Percentiles rank a stretch among this genome's conserved stretches.
Conservation (phyloP, 1,140 invertebrate species). For the Danaus melanippus region DNA sequence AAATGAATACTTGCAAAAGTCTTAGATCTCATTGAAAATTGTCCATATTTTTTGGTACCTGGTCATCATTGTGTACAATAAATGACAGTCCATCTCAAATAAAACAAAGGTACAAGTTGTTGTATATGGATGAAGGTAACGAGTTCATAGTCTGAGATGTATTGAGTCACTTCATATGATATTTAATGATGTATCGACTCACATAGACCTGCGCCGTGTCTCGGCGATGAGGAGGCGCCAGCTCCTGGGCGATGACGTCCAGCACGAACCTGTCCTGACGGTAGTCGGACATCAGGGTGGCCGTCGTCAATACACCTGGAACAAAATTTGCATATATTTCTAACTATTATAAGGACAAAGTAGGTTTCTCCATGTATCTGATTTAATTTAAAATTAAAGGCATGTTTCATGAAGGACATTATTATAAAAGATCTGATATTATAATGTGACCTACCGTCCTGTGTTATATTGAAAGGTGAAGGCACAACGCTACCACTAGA, state of each 20-base stretch:
- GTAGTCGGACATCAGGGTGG: conserved; percentile 87
- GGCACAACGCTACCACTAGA: conserved; percentile 90
- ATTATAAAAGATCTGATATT: not conserved
- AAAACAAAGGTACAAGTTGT: no score
- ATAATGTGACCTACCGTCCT: conserved; percentile 72
- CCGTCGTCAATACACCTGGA: conserved; percentile 77
- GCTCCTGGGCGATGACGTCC: conserved; percentile 86
- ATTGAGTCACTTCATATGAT: no score
- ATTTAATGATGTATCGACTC: conserved; percentile 42
- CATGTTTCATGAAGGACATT: not conserved
- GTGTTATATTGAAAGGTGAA: conserved; percentile 86
- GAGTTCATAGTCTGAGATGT: no score
- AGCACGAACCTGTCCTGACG: conserved; percentile 89
- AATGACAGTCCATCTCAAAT: no score
- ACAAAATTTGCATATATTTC: not conserved
- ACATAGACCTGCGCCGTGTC: conserved; percentile 85
- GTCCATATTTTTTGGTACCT: no score
- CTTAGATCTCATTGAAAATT: no score
- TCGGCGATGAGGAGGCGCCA: conserved; percentile 83
- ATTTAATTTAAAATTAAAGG: no score
- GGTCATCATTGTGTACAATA: no score
- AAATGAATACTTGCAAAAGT: no score
- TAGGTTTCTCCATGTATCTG: no score
- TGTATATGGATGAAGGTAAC: no score
- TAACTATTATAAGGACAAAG: no score